phyloP scores from a whole-genome alignment of 30 jellyfish, hydroid and myxozoan species.

The Cassiopea xamachana region DNA sequence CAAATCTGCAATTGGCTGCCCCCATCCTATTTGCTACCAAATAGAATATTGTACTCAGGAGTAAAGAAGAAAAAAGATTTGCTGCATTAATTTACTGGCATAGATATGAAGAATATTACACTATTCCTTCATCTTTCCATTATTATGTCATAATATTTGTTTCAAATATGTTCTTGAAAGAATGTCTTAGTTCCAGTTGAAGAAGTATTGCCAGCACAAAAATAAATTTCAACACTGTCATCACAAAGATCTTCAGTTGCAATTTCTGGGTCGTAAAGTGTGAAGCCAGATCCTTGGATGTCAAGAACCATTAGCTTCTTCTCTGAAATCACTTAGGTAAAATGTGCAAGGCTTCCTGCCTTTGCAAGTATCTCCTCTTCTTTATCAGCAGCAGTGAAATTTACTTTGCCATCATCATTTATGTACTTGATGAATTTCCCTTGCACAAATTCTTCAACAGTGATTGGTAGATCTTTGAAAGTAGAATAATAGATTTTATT shows the following conservation, averaged over 20 bases:
- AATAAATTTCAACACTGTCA: not conserved
- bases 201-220: not conserved
- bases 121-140: not conserved
- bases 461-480: not conserved
- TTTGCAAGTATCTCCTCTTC: constrained; percentile 17
- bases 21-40: no score
- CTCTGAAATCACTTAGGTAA: constrained; percentile 24
- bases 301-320: constrained; percentile 50
- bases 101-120: not conserved
- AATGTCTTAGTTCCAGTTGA: not conserved
- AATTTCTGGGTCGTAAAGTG: constrained; percentile 61
- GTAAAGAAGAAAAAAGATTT: no score
- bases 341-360: constrained; percentile 57
- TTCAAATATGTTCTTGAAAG: not conserved
- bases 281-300: constrained; percentile 32
- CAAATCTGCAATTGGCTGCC: no score
- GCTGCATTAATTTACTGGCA: not conserved
- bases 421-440: not conserved
- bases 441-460: not conserved
- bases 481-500: not conserved
- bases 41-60: no score
- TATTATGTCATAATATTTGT: no score
- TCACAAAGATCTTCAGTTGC: constrained; percentile 28
- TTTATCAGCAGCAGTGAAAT: not conserved
- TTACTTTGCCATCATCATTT: not conserved